Base-by-base conservation (phyloP, 1,140 invertebrate species). In the Hyles vespertilio region DNA sequence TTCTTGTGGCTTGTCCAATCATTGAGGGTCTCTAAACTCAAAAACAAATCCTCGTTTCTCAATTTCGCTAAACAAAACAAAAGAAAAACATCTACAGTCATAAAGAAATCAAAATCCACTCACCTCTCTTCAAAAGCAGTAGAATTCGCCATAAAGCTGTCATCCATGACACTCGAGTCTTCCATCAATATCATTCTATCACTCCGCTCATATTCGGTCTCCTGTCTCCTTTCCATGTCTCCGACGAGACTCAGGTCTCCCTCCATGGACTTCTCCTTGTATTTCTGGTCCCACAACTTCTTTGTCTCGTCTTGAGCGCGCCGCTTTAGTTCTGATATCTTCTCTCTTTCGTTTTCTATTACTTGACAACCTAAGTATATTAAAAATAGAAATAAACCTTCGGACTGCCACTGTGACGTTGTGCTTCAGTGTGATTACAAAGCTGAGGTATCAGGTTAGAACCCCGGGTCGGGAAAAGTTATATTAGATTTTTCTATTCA, bases 221-320 rank as follows among this genome's bases (percentile, higher is more conserved):
- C 50, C 44, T 67, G 8, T 48, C 56, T 65, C 56, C 48, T 40
- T 59, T 33, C 50, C 53, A 50, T 69, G 44, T 59, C 57, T 52
- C 43, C 43, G 22, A 22, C 22, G 22, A 11, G 3, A 33, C 33
- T 36, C 5, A 59, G 71, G 58, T 70, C 70, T 34, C 74, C 72
- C 56, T 84, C 82, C 5, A 70, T 12, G 0, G 72, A 79, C 46
- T 74, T 75, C 52, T 60, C 63, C 10, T 12, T 65, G 55, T 59
- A 64, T 33, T 65, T 69, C 57, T 86, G 77, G 64, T 96, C 95
- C 96, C 96, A 97, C 69, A 96, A 92, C 6, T 93, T 93, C 49
- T 94, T 93, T 1, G 96, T 96, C 86, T 98, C 96, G 77, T 97
- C 94, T 74, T 97, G 96, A 0, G 95, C 96, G 58, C 95, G 90